phyloP scores from a whole-genome alignment of 2,888 invertebrate genomes.

The Mantis religiosa region DNA sequence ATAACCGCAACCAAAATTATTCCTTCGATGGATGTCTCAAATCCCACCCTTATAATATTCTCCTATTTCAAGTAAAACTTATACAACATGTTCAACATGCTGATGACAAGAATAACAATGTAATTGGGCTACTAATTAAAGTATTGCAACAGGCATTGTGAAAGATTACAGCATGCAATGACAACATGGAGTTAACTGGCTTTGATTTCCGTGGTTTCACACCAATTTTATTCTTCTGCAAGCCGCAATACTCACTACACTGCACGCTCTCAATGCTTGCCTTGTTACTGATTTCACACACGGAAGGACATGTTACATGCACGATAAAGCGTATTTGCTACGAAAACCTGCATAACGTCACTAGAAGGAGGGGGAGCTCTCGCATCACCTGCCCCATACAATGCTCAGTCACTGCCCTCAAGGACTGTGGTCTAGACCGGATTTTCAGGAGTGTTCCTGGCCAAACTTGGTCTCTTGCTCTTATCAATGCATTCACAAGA shows the following conservation, averaged over 20 bases:
- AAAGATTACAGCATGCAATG: neutral
- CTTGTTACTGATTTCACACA: neutral
- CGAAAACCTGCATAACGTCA: neutral
- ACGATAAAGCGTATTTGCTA: neutral
- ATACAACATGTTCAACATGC: too few relatives aligned
- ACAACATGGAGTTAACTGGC: neutral
- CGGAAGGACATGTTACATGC: neutral
- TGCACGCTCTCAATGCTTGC: neutral
- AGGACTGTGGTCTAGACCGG: neutral
- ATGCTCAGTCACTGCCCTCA: neutral
- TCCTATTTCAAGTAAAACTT: too few relatives aligned
- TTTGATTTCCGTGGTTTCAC: neutral
- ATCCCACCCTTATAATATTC: too few relatives aligned
- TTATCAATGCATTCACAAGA: neutral
- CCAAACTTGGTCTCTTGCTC: neutral
- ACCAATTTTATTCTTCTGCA: neutral
- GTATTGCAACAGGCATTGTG: neutral
- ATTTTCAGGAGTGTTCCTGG: neutral
- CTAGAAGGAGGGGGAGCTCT: neutral
- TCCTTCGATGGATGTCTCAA: too few relatives aligned
- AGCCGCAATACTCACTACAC: neutral
- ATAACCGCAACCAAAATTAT: too few relatives aligned
- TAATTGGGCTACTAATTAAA: neutral
- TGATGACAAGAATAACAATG: neutral
- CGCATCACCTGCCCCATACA: neutral